Base-by-base conservation (phyloP, 2,113 vertebrate genomes). In the Rana temporaria region DNA sequence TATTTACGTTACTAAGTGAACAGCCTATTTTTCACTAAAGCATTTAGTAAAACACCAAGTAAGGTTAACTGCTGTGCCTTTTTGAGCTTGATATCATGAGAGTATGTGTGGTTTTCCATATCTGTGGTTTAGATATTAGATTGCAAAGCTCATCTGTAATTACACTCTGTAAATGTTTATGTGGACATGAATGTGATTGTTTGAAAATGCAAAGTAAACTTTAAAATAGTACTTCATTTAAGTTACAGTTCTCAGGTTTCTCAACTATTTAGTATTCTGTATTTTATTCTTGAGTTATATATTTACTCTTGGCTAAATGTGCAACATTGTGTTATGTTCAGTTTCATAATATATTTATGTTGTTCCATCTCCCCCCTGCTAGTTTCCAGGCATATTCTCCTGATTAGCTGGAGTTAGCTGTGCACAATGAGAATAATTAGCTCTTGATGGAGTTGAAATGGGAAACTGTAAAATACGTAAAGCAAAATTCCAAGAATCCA, bases 311-410 rank as follows among this genome's bases (percentile, higher is more conserved):
- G 56, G 30, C 56, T 62, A 57, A 48, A 75, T 75, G 59, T 75
- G 72, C 22, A 62, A 32, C 72, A 75, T 57, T 60, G 72, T 60
- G 52, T 52, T 63, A 65, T 55, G 48, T 67, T 56, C 16, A 60
- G 55, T 67, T 78, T 78, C 52, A 78, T 78, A 67, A 78, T 78
- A 78, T 78, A 65, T 78, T 78, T 78, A 66, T 78, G 34, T 19
- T 22, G 24, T 60, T 66, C 20, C 48, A 78, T 65, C 63, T 78
- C 62, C 76, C 76, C 26, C 76, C 76, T 56, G 76, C 76, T 53
- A 78, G 22, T 67, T 56, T 38, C 32, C 19, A 34, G 42, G 48
- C 62, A 56, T 56, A 66, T 78, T 78, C 76, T 66, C 24, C 63
- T 78, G 76, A 78, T 78, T 78, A 78, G 76, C 42, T 5, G 52